Conservation (phyloP, 37 sponge, comb jelly and placozoan genomes). For the Spongilla lacustris region DNA sequence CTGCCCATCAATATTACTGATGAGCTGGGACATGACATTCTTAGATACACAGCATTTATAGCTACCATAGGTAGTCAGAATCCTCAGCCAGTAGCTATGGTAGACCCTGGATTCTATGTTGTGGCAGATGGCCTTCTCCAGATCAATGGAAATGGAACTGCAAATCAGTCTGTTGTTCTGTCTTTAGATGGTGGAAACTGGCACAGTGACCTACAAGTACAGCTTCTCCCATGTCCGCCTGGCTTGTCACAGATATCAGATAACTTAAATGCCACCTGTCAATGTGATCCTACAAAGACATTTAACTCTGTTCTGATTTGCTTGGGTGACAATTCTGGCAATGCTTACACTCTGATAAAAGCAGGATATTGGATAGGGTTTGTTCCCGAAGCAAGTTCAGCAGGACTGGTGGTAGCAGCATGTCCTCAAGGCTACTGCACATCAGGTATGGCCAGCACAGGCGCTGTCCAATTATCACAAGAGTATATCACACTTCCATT, state of each 20-base stretch:
- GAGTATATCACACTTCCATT: no score
- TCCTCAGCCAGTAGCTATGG: not conserved
- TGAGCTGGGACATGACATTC: not conserved
- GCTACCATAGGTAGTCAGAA: not conserved
- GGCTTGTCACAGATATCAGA: not conserved
- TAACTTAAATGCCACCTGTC: not conserved
- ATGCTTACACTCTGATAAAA: not conserved
- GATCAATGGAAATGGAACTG: not conserved
- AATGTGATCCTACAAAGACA: not conserved
- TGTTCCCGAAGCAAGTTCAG: not conserved
- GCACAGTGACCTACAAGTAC: not conserved
- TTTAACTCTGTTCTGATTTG: not conserved
- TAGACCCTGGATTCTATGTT: not conserved
- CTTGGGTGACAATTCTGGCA: not conserved
- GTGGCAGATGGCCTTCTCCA: not conserved
- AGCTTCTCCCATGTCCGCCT: conserved; percentile 14
- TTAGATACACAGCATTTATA: not conserved
- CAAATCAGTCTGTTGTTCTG: not conserved
- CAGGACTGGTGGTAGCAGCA: no score
- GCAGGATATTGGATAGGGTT: not conserved
- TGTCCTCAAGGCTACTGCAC: no score
- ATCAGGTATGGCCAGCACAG: no score
- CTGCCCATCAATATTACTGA: not conserved
- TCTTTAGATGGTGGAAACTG: not conserved
- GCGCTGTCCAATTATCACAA: no score